A percentile compares a stretch with the other conserved stretches of the same genome.
These are phyloP conservation scores for Mionectes olivaceus DNA, from an alignment of 2,797 vertebrate species.

Conservation along the genomic window DNA sequence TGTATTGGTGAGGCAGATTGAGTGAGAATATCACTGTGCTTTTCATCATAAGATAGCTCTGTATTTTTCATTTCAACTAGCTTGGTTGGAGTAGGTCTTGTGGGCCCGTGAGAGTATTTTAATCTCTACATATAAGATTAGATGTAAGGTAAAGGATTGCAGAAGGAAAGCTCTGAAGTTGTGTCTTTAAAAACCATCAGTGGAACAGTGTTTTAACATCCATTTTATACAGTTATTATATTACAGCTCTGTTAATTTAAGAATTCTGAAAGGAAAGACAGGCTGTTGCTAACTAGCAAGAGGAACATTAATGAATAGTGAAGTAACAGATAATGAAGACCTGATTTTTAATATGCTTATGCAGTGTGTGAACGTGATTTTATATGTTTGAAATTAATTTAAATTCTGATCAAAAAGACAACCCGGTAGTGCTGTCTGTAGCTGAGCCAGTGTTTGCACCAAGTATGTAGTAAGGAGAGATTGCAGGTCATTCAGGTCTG, in stretches of 20 bases:
- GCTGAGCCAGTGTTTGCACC: background rate
- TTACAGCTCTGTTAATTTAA: background rate
- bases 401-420: background rate
- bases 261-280: background rate
- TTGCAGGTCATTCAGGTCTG: background rate
- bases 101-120: background rate
- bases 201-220: background rate
- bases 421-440: background rate
- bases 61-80: background rate
- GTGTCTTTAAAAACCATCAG: background rate
- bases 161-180: background rate
- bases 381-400: background rate
- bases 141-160: background rate
- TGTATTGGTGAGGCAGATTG: background rate
- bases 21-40: background rate
- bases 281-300: background rate
- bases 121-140: background rate
- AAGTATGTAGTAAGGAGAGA: background rate
- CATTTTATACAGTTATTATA: background rate
- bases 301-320: background rate
- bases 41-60: background rate
- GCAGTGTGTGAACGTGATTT: background rate
- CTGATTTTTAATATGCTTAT: background rate
- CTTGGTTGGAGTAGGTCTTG: background rate
- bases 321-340: background rate